A percentile compares a stretch with the other conserved stretches of the same genome.
phyloP scores from a whole-genome alignment of 2,797 vertebrate genomes.

The Acanthiza pusilla region DNA sequence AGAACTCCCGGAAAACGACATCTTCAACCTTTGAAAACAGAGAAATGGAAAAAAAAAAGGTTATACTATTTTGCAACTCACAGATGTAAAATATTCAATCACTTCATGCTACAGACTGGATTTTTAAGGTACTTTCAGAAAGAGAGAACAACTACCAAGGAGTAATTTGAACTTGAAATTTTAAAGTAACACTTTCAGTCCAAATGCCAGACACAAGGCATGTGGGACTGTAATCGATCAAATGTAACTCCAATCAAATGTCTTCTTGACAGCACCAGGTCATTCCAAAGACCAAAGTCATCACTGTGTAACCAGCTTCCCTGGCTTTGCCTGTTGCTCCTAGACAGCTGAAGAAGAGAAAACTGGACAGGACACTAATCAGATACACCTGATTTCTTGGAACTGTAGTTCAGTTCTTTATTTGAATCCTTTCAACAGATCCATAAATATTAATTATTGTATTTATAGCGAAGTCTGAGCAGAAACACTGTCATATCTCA shows the following conservation, averaged over 20 bases:
- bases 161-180: not conserved
- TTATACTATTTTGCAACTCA: too few species aligned
- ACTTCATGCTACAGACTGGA: too few species aligned
- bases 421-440: not conserved
- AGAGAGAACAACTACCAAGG: not conserved
- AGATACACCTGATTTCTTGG: not conserved
- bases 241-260: not conserved
- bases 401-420: not conserved
- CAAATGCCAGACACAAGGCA: not conserved
- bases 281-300: not conserved
- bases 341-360: not conserved
- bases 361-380: not conserved
- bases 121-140: not conserved
- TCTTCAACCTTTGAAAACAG: too few species aligned
- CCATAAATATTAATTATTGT: not conserved
- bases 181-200: not conserved
- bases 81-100: too few species aligned
- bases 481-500: not conserved
- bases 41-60: too few species aligned
- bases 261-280: not conserved
- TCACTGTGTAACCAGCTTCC: not conserved
- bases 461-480: not conserved
- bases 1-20: too few species aligned
- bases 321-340: not conserved
- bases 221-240: not conserved